These are phyloP conservation scores for Amblyraja radiata DNA, from an alignment of 2,797 vertebrate species.

Conservation along the genomic window DNA sequence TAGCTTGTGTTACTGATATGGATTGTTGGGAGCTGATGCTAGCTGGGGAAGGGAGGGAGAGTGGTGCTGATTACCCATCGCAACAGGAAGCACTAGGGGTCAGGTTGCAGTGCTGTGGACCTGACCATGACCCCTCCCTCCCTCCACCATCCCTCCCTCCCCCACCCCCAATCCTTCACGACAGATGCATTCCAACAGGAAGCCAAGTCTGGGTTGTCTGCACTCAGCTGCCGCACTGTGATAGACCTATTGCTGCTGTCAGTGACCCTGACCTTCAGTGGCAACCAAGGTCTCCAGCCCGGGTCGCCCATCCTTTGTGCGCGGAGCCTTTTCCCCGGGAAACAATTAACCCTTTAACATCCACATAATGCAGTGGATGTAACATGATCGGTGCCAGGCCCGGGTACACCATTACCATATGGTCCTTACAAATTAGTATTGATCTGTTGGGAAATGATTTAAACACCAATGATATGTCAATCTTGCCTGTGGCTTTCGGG, in stretches of 20 bases:
- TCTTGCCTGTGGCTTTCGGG: background rate
- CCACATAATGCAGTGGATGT: conserved; percentile 22
- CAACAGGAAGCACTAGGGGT: conserved; percentile 42
- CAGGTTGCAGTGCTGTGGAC: conserved; percentile 44
- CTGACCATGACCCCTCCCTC: conserved; percentile 16
- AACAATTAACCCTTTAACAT: conserved; percentile 27
- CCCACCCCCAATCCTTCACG: conserved; percentile 38
- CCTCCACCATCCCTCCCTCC: too few relatives aligned
- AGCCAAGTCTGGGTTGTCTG: conserved; percentile 44
- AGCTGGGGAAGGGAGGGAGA: background rate
- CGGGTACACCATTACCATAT: background rate
- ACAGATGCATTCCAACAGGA: conserved; percentile 46
- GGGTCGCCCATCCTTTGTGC: background rate
- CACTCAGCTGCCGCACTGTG: conserved; percentile 42
- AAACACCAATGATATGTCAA: conserved; percentile 24
- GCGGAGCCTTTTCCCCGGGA: background rate
- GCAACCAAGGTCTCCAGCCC: background rate
- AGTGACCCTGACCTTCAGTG: conserved; percentile 43
- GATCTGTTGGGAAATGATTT: conserved; percentile 33
- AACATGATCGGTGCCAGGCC: background rate
- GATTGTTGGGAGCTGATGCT: background rate
- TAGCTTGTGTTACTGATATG: background rate
- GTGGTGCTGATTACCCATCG: conserved; percentile 47
- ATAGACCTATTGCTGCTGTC: conserved; percentile 41
- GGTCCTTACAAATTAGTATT: conserved; percentile 33